Conservation (phyloP, 2,888 invertebrate species). For the Fragum fragum region DNA sequence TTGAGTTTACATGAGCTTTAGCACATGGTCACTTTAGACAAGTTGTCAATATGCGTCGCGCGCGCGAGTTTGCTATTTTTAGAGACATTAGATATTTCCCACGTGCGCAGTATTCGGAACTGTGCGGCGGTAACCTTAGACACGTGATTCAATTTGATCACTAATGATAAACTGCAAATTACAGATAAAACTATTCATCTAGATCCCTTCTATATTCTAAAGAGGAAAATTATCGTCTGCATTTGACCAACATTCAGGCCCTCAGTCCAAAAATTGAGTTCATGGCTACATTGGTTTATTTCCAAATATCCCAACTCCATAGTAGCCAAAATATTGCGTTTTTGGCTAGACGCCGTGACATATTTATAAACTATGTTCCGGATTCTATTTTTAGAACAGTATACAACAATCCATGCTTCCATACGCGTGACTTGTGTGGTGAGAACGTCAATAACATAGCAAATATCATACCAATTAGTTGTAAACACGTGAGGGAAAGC, state of each 20-base stretch:
- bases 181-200: not conserved
- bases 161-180: not conserved
- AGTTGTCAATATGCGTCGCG: too few species aligned
- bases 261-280: not conserved
- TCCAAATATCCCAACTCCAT: not conserved
- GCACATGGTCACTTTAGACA: too few species aligned
- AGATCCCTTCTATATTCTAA: not conserved
- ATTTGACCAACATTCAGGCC: not conserved
- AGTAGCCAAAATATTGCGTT: conserved; percentile 12
- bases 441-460: conserved; percentile 21
- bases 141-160: not conserved
- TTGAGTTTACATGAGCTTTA: too few species aligned
- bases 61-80: not conserved
- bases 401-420: conserved; percentile 48
- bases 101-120: not conserved
- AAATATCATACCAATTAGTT: conserved; percentile 12
- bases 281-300: not conserved
- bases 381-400: conserved; percentile 51
- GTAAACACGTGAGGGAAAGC: conserved; percentile 37
- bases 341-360: conserved; percentile 20
- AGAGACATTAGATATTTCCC: not conserved
- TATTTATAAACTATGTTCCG: conserved; percentile 13
- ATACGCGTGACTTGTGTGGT: conserved; percentile 52
- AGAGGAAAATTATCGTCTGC: conserved; percentile 12
- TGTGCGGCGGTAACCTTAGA: not conserved